Evolutionary conservation across 2,113 vertebrate species (phyloP).

Genomic region (Indicator indicator): DNA sequence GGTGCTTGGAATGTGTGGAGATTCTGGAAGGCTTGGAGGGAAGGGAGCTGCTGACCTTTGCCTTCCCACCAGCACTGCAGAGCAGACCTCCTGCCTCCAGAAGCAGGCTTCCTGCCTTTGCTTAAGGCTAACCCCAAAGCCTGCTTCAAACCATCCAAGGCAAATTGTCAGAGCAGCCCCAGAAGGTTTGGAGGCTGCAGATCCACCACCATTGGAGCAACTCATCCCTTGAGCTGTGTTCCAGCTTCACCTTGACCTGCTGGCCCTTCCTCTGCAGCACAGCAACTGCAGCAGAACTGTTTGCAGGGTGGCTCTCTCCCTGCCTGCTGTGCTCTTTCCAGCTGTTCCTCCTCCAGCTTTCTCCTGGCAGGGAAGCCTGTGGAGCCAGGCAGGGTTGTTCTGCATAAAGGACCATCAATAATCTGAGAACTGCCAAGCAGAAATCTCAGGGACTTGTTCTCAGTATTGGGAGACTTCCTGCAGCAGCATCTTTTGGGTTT

Average conservation of each 20-base stretch:
- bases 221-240: background rate
- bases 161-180: background rate
- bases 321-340: conserved; percentile 16
- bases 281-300: background rate
- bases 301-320: background rate
- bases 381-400: background rate
- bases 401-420: conserved; percentile 19
- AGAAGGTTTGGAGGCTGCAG: background rate
- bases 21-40: background rate
- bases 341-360: conserved; percentile 24
- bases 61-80: background rate
- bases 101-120: background rate
- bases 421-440: background rate
- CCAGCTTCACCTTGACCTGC: background rate
- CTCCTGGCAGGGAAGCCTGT: background rate
- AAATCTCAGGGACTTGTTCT: background rate
- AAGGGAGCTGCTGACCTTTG: fast-evolving
- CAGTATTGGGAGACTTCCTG: background rate
- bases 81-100: background rate
- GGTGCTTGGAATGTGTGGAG: background rate
- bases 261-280: background rate
- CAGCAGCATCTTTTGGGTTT: background rate
- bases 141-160: too few relatives aligned
- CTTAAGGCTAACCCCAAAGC: background rate
- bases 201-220: background rate